phyloP scores from a whole-genome alignment of 2,797 vertebrate species.

The Acridotheres tristis region DNA sequence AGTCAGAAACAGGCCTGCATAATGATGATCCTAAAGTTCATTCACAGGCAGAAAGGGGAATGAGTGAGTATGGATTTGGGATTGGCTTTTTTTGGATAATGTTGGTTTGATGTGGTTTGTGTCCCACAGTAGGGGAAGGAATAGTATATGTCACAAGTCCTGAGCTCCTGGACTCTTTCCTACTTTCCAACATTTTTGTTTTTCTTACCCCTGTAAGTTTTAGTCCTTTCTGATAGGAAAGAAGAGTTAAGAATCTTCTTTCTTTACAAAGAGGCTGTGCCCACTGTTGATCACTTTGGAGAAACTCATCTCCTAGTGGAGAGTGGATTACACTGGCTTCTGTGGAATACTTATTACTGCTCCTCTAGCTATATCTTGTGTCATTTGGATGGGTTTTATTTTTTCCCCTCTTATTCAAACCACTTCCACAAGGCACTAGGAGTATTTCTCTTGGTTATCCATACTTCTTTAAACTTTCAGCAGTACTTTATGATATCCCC shows the following conservation, averaged over 20 bases:
- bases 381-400: neutral
- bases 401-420: neutral
- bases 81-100: neutral
- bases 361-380: neutral
- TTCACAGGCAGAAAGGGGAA: neutral
- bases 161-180: neutral
- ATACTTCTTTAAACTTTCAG: neutral
- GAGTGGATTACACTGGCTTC: neutral
- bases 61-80: neutral
- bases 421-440: neutral
- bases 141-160: neutral
- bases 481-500: neutral
- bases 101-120: neutral
- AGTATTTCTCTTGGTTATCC: neutral
- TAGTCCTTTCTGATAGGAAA: neutral
- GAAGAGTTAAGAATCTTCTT: neutral
- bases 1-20: neutral
- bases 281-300: neutral
- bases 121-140: neutral
- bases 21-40: neutral
- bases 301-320: neutral
- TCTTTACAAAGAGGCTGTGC: neutral
- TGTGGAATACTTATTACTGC: neutral
- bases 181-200: neutral
- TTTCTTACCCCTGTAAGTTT: neutral